Conservation (phyloP, 2,797 vertebrate species). For the Dermochelys coriacea region DNA sequence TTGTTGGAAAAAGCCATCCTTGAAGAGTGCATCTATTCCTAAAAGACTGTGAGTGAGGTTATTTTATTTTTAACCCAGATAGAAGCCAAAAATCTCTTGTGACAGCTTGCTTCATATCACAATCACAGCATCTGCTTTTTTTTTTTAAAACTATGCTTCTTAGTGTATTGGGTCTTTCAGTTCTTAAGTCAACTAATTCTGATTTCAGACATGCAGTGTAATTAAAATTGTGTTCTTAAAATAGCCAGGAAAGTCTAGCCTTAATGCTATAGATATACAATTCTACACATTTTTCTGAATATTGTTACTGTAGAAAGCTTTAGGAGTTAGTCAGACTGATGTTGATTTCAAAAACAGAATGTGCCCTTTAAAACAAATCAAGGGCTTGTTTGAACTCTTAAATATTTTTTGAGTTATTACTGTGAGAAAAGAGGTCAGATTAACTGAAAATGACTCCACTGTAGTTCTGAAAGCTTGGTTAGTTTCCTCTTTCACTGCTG, state of each 20-base stretch:
- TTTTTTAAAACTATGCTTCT: accelerated
- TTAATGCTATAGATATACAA: slow-evolving; percentile 33
- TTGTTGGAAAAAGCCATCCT: neutral
- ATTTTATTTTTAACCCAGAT: neutral
- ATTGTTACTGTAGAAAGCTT: slow-evolving; percentile 48
- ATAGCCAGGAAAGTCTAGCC: neutral
- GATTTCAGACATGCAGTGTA: neutral
- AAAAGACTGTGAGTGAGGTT: neutral
- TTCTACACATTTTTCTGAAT: neutral
- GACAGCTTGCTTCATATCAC: neutral
- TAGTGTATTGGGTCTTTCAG: neutral
- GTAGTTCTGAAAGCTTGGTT: slow-evolving; percentile 57
- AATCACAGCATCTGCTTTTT: neutral
- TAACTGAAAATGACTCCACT: slow-evolving; percentile 59
- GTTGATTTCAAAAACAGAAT: slow-evolving; percentile 67
- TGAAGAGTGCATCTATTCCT: neutral
- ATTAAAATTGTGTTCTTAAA: neutral
- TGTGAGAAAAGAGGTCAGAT: slow-evolving; percentile 67
- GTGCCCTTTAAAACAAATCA: slow-evolving; percentile 71
- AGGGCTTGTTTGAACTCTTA: slow-evolving; percentile 55
- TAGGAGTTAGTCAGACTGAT: slow-evolving; percentile 55
- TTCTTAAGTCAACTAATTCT: neutral
- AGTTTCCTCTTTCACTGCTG: slow-evolving; percentile 56
- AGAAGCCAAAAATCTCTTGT: neutral
- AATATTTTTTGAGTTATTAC: slow-evolving; percentile 48